phyloP scores from a whole-genome alignment of 1,140 invertebrate genomes.

The Asbolus verrucosus region DNA sequence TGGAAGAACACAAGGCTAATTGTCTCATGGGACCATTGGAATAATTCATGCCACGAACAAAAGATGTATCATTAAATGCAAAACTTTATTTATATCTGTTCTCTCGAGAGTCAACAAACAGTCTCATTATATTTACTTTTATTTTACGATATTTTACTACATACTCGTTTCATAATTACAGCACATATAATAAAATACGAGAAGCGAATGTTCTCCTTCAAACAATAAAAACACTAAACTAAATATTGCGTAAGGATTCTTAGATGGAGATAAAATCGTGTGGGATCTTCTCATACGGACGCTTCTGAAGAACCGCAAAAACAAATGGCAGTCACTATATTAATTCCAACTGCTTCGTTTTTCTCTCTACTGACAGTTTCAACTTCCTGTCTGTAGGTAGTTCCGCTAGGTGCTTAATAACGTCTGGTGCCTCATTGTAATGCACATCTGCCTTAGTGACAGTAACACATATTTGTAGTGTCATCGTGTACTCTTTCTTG shows the following conservation, averaged over 20 bases:
- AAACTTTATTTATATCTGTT: slow-evolving; percentile 6
- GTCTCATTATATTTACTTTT: slow-evolving; percentile 14
- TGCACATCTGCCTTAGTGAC: slow-evolving; percentile 35
- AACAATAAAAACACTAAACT: slow-evolving; percentile 17
- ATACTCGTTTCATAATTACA: slow-evolving; percentile 9
- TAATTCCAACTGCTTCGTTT: neutral
- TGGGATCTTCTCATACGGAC: slow-evolving; percentile 23
- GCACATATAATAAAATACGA: slow-evolving; percentile 23
- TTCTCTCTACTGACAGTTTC: slow-evolving; percentile 7
- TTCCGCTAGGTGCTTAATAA: slow-evolving; percentile 32
- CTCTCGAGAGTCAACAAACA: slow-evolving; percentile 15
- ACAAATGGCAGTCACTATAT: neutral
- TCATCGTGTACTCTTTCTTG: too few relatives aligned
- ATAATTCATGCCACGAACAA: neutral
- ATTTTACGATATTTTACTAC: slow-evolving; percentile 21
- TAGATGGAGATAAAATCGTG: slow-evolving; percentile 16
- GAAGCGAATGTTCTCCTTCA: neutral
- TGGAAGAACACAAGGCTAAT: neutral
- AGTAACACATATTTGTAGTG: slow-evolving; percentile 41
- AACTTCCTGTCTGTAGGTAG: slow-evolving; percentile 34
- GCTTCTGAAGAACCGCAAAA: neutral
- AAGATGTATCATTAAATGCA: slow-evolving; percentile 19
- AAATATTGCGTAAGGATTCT: slow-evolving; percentile 17
- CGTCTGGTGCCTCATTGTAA: slow-evolving; percentile 22
- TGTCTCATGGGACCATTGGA: slow-evolving; percentile 8